Conservation (phyloP, 1,140 invertebrate genomes). For the Drosophila miranda region DNA sequence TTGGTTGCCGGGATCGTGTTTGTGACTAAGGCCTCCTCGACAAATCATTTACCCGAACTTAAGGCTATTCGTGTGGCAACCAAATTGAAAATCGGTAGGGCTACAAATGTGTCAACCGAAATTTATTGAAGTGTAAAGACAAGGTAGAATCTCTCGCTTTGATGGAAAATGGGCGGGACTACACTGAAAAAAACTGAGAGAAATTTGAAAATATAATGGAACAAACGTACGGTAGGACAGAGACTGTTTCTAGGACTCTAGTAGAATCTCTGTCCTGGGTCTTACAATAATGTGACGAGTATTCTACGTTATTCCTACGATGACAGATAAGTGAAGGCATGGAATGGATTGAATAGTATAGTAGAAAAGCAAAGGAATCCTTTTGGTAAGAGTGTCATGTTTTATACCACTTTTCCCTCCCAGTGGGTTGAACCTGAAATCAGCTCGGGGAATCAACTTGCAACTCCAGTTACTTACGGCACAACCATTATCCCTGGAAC, state of each 20-base stretch:
- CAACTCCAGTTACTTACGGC: not conserved
- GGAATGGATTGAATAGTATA: no score
- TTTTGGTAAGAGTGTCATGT: not conserved
- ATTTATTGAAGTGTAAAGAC: not conserved
- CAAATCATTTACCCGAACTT: not conserved
- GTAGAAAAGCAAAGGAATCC: no score
- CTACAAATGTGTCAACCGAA: not conserved
- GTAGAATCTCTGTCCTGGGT: no score
- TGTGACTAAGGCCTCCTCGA: conserved; percentile 2
- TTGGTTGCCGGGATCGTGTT: conserved; percentile 3
- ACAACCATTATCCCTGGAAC: conserved; percentile 32
- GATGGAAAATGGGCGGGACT: not conserved
- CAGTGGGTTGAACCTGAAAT: conserved; percentile 27
- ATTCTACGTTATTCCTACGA: no score
- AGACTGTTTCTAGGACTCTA: no score
- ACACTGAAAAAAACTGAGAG: no score
- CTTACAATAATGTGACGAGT: no score
- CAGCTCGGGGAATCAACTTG: conserved; percentile 35
- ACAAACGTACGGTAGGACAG: no score
- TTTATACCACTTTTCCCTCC: conserved; percentile 4
- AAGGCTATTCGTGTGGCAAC: not conserved
- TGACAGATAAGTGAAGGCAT: no score
- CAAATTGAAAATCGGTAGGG: not conserved
- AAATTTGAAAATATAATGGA: no score
- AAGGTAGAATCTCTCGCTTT: not conserved